phyloP scores from a whole-genome alignment of 2,888 invertebrate genomes.

The Tachina grossa region DNA sequence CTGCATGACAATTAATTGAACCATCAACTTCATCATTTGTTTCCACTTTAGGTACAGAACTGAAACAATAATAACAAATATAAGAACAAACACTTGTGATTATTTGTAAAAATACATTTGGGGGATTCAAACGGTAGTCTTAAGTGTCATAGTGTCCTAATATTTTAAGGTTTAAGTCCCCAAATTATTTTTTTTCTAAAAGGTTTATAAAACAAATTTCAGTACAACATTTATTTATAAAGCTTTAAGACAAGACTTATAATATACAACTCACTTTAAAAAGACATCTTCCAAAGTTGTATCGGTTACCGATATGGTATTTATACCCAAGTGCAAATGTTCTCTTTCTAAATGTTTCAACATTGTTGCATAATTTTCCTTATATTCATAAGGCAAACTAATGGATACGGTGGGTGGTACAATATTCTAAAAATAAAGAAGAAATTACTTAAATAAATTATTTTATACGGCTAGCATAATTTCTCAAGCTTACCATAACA shows the following conservation, averaged over 20 bases:
- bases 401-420: constrained; percentile 81
- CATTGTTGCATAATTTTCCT: constrained; percentile 85
- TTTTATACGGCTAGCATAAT: not conserved
- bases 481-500: constrained; percentile 75
- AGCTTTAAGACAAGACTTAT: not conserved
- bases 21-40: constrained; percentile 77
- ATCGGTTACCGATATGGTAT: constrained; percentile 91
- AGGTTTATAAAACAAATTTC: too few relatives aligned
- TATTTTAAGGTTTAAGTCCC: too few relatives aligned
- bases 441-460: not conserved
- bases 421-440: constrained; percentile 74
- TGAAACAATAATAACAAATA: constrained; percentile 62
- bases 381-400: constrained; percentile 84
- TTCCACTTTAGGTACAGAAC: constrained; percentile 76
- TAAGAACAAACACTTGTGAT: not conserved
- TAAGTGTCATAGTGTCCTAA: too few relatives aligned
- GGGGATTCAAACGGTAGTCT: too few relatives aligned
- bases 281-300: constrained; percentile 97
- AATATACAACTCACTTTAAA: constrained; percentile 85
- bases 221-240: too few relatives aligned
- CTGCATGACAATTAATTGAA: constrained; percentile 68
- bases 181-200: too few relatives aligned
- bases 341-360: constrained; percentile 86
- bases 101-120: too few relatives aligned
- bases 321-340: constrained; percentile 86